Conservation (phyloP, 2,797 vertebrate species). For the Falco peregrinus region DNA sequence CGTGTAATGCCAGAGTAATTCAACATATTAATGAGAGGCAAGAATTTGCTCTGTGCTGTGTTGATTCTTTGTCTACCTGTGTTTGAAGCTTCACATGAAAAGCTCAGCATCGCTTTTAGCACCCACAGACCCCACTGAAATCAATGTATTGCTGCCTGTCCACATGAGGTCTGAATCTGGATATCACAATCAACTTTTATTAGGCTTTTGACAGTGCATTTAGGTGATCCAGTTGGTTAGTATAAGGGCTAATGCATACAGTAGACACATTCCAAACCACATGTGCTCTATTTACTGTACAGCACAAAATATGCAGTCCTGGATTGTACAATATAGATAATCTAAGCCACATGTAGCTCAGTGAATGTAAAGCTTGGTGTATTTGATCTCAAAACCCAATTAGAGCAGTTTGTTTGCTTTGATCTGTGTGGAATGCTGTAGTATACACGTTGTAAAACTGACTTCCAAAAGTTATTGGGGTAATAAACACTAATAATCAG, state of each 20-base stretch:
- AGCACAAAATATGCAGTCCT: not conserved
- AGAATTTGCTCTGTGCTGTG: not conserved
- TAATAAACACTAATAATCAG: slow-evolving; percentile 43
- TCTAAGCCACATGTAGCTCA: slow-evolving; percentile 28
- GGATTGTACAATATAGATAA: not conserved
- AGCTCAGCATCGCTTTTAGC: not conserved
- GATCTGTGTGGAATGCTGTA: slow-evolving; percentile 46
- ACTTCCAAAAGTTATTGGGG: slow-evolving; percentile 20
- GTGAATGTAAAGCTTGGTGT: not conserved
- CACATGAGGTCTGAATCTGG: not conserved
- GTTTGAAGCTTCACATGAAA: not conserved
- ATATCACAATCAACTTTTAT: not conserved
- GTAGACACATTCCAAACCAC: not conserved
- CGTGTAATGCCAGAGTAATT: not conserved
- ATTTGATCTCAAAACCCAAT: slow-evolving; percentile 59
- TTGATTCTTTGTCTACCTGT: not conserved
- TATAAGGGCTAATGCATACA: not conserved
- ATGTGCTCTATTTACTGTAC: not conserved
- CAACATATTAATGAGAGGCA: not conserved
- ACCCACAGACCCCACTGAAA: not conserved
- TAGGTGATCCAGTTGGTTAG: not conserved
- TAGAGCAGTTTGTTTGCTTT: slow-evolving; percentile 34
- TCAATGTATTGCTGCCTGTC: not conserved
- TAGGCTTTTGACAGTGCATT: not conserved
- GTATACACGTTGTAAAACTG: slow-evolving; percentile 36